phyloP scores from a whole-genome alignment of 2,888 invertebrate genomes.

The Quadroppia sp. region DNA sequence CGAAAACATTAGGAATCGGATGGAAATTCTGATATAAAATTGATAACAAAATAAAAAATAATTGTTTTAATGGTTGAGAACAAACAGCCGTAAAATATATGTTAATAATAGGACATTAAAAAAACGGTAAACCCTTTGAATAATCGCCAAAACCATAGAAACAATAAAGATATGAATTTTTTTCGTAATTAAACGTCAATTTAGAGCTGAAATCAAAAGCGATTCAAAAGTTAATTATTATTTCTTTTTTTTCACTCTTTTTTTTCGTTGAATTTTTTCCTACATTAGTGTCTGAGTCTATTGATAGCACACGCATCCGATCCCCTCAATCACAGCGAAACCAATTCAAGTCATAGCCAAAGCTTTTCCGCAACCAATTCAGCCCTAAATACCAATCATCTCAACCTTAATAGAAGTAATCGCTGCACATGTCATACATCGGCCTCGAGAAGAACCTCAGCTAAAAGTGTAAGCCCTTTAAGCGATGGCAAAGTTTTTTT shows the following conservation, averaged over 20 bases:
- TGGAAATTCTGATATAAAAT: too few relatives aligned
- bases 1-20: too few relatives aligned
- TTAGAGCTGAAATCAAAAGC: too few relatives aligned
- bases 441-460: not conserved
- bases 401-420: not conserved
- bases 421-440: constrained; percentile 20
- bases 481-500: not conserved
- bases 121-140: too few relatives aligned
- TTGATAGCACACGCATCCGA: constrained; percentile 70
- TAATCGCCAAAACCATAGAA: not conserved
- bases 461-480: constrained; percentile 18
- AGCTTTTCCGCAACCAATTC: constrained; percentile 53
- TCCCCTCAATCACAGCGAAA: constrained; percentile 54
- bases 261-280: constrained; percentile 44
- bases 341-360: constrained; percentile 51
- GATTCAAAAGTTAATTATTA: not conserved
- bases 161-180: too few relatives aligned
- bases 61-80: not conserved
- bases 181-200: too few relatives aligned
- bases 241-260: not conserved
- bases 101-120: not conserved
- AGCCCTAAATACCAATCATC: constrained; percentile 56
- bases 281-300: constrained; percentile 69
- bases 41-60: too few relatives aligned
- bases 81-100: constrained; percentile 3